phyloP scores from a whole-genome alignment of 2,888 invertebrate genomes.

The Hyalella azteca region DNA sequence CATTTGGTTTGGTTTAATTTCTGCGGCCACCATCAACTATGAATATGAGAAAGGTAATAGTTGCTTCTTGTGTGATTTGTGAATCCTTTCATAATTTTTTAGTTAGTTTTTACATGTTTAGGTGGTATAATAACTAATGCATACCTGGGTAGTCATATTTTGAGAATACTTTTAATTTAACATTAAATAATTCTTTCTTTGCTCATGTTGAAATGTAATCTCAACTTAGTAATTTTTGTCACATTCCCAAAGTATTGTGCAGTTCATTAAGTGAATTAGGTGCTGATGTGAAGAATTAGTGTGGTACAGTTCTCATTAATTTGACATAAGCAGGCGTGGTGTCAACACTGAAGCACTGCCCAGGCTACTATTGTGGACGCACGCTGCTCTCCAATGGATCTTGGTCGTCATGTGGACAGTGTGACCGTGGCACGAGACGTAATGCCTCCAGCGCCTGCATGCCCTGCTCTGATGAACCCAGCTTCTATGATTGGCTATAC shows the following conservation, averaged over 20 bases:
- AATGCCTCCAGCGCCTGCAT: slow-evolving; percentile 76
- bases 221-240: neutral
- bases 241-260: neutral
- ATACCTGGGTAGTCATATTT: neutral
- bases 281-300: neutral
- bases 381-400: slow-evolving; percentile 71
- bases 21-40: slow-evolving; percentile 3
- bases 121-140: neutral
- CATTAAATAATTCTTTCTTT: neutral
- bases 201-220: neutral
- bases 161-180: neutral
- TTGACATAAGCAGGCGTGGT: slow-evolving; percentile 42
- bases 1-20: too few relatives aligned
- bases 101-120: neutral
- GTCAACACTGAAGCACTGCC: slow-evolving; percentile 67
- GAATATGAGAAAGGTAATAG: slow-evolving; percentile 8
- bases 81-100: neutral
- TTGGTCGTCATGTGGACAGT: slow-evolving; percentile 84
- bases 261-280: neutral
- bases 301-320: neutral
- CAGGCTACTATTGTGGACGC: slow-evolving; percentile 85
- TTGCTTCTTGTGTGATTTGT: neutral
- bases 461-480: slow-evolving; percentile 76
- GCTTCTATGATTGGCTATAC: slow-evolving; percentile 90
- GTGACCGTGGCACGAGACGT: slow-evolving; percentile 79